These are phyloP conservation scores for Nerophis ophidion DNA, from an alignment of 2,113 vertebrate species.

Conservation along the genomic window DNA sequence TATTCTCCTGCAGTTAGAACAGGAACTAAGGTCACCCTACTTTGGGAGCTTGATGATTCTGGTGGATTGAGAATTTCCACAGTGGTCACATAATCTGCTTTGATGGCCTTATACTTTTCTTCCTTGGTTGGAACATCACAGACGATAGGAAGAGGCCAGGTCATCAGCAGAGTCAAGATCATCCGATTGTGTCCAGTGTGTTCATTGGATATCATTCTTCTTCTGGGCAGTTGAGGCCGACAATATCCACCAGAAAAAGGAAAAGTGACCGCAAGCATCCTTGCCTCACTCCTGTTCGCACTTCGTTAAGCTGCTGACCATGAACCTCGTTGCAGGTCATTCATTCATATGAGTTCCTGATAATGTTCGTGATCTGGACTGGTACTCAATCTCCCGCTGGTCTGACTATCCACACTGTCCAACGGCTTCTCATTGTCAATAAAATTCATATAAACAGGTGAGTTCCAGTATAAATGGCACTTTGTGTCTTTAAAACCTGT, in stretches of 20 bases:
- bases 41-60: neutral
- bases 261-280: neutral
- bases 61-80: neutral
- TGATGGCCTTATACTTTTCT: neutral
- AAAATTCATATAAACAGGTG: neutral
- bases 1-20: neutral
- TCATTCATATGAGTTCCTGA: slow-evolving; percentile 1
- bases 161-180: too few relatives aligned
- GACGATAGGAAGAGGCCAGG: too few relatives aligned
- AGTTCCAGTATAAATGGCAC: neutral
- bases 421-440: neutral
- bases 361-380: neutral
- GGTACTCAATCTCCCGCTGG: neutral
- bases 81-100: neutral
- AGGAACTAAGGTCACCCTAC: neutral
- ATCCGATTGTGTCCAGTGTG: too few relatives aligned
- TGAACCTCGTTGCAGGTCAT: neutral
- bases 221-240: too few relatives aligned
- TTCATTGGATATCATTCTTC: too few relatives aligned
- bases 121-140: neutral
- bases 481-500: too few relatives aligned
- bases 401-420: neutral
- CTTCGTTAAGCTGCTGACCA: neutral
- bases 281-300: too few relatives aligned
- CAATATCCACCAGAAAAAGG: neutral